These are phyloP conservation scores for Paguma larvata DNA, from an alignment of 2,797 vertebrate genomes.

Conservation along the genomic window DNA sequence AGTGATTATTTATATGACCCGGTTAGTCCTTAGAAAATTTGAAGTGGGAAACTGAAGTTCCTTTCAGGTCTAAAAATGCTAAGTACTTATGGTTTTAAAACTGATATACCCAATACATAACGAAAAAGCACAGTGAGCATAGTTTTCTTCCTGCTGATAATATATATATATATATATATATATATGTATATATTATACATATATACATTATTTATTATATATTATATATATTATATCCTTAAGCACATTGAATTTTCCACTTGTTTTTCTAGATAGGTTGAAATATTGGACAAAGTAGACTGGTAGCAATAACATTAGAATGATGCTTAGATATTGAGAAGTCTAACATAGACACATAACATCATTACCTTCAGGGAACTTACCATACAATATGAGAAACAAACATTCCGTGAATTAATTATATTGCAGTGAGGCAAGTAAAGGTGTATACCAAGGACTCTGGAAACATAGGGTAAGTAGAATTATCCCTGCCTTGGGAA, in stretches of 20 bases:
- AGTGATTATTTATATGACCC: background rate
- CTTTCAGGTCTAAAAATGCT: conserved; percentile 33
- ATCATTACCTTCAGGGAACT: background rate
- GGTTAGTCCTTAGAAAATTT: conserved; percentile 20
- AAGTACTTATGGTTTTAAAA: conserved; percentile 32
- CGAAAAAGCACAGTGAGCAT: background rate
- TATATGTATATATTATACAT: too few relatives aligned
- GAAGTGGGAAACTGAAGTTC: conserved; percentile 6
- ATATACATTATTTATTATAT: too few relatives aligned
- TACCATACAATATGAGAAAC: background rate
- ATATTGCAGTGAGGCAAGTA: background rate
- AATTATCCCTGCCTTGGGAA: background rate
- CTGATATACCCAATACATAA: background rate
- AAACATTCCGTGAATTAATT: background rate
- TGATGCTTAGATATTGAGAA: background rate
- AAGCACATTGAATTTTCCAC: conserved; percentile 10
- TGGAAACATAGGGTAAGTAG: background rate
- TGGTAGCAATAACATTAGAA: background rate
- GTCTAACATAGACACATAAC: background rate
- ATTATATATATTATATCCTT: background rate
- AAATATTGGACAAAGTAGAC: background rate
- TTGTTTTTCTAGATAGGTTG: conserved; percentile 1
- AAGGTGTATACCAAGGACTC: background rate
- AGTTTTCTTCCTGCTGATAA: background rate
- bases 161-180: too few relatives aligned